These are phyloP conservation scores for Otolemur garnettii DNA, from an alignment of 2,113 vertebrate species.

Conservation along the genomic window DNA sequence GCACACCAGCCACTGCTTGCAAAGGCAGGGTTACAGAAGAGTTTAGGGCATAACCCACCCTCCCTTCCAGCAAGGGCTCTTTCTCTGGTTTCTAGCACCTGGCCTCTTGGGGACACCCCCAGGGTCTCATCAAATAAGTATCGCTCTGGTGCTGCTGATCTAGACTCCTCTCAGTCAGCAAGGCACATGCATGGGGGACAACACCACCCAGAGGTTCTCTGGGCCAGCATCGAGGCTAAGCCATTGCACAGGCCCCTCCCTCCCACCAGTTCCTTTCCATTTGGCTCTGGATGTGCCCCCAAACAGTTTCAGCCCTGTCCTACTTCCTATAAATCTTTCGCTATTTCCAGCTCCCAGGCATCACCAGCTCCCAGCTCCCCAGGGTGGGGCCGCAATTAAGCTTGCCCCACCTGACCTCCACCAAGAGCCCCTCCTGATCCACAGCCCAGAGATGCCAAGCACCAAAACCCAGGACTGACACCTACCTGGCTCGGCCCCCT, in stretches of 20 bases:
- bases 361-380: conserved; percentile 15
- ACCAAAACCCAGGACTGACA: conserved; percentile 69
- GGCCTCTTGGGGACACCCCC: background rate
- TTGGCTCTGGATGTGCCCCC: background rate
- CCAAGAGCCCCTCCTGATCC: conserved; percentile 43
- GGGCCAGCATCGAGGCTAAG: background rate
- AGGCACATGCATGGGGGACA: background rate
- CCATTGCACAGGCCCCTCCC: background rate
- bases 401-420: conserved; percentile 47
- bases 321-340: background rate
- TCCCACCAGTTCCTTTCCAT: background rate
- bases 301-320: background rate
- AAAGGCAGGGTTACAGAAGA: background rate
- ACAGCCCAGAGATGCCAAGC: conserved; percentile 59
- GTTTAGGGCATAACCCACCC: background rate
- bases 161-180: background rate
- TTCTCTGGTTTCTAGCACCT: background rate
- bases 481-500: conserved; percentile 87
- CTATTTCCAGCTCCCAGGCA: background rate
- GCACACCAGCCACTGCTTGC: background rate
- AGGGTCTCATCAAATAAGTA: background rate
- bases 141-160: background rate
- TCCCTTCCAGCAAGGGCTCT: background rate
- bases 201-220: background rate
- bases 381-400: conserved; percentile 60